Percentiles rank a stretch among this genome's conserved stretches.
Conservation (phyloP, 30 jellyfish, hydroid and myxozoan genomes). For the Chrysaora quinquecirrha region DNA sequence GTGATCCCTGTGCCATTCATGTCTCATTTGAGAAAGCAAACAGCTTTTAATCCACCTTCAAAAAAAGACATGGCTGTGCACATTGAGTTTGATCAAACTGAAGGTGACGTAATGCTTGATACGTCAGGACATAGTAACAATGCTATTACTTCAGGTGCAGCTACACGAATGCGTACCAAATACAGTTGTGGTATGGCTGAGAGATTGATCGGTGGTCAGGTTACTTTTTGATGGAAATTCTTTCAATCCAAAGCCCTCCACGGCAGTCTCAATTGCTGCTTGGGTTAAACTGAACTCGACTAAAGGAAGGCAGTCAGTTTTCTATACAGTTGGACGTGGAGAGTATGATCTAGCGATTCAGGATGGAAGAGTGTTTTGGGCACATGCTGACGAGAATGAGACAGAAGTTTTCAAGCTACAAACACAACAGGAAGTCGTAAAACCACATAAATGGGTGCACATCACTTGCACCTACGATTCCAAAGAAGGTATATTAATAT, state of each 20-base stretch:
- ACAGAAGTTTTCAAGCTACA: slow-evolving; percentile 55
- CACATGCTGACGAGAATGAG: slow-evolving; percentile 75
- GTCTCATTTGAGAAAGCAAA: slow-evolving; percentile 62
- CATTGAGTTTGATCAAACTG: slow-evolving; percentile 79
- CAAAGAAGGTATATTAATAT: slow-evolving; percentile 84
- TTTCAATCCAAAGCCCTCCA: slow-evolving; percentile 82
- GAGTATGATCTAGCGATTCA: slow-evolving; percentile 76
- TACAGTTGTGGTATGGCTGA: slow-evolving; percentile 97
- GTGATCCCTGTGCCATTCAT: slow-evolving; percentile 51
- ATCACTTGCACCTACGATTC: slow-evolving; percentile 91
- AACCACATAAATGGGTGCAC: slow-evolving; percentile 95
- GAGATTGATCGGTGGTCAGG: slow-evolving; percentile 86
- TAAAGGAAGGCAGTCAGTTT: slow-evolving; percentile 79
- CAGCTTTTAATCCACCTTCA: slow-evolving; percentile 84
- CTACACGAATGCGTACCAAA: slow-evolving; percentile 83
- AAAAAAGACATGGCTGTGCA: slow-evolving; percentile 69
- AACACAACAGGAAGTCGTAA: slow-evolving; percentile 55
- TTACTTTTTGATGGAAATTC: slow-evolving; percentile 76
- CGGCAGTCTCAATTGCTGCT: slow-evolving; percentile 84
- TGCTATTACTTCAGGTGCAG: slow-evolving; percentile 88
- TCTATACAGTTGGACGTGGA: slow-evolving; percentile 90
- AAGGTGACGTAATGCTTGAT: slow-evolving; percentile 86
- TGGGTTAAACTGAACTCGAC: slow-evolving; percentile 87
- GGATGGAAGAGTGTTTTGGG: slow-evolving; percentile 87
- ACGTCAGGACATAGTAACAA: slow-evolving; percentile 87